Evolutionary conservation across 1,140 invertebrate species (phyloP), one percentile per base, ranked within the genome.

Genomic region (Melanaphis sacchari): DNA sequence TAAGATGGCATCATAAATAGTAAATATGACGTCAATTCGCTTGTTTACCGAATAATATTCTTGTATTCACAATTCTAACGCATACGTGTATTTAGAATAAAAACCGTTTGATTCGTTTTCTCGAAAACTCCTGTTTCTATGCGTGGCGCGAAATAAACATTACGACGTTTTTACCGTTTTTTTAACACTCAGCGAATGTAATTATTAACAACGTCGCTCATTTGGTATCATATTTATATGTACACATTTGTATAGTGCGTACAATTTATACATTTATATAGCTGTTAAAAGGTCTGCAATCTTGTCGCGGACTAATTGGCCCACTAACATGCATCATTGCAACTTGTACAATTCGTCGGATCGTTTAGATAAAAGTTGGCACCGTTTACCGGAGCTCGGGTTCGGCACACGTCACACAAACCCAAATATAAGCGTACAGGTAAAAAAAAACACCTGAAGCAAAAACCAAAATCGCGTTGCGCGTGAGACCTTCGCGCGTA

Each of bases 21-120:
- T 52, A 89, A 49, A 88, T 38, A 54, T 89, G 36, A 89, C 88
- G 49, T 89, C 36, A 89, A 89, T 54, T 89, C 21, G 22, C 22
- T 89, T 54, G 88, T 89, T 89, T 54, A 52, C 7, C n/a, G 46
- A 24, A 89, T n/a, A 21, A 88, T 46, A 36, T 88, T 52, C 46
- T 76, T n/a, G 52, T 15, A 36, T 52, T 31, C 41, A 22, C 41
- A 22, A n/a, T 46, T 46, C 46, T 76, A 66, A 22, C 2, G 21
- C 18, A 49, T 87, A 87, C 31, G 46, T 49, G 49, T 38, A 5
- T 76, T n/a, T 76, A 76, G 15, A 76, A n/a, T 9, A 49, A 49
- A 46, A 76, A 76, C 59, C 59, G 5, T 76, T 66, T n/a, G 11
- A 66, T 66, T 66, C 31, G 26, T 84, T 84, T 41, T 26, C 43